phyloP scores from a whole-genome alignment of 2,888 invertebrate genomes.

The Acronicta alni region DNA sequence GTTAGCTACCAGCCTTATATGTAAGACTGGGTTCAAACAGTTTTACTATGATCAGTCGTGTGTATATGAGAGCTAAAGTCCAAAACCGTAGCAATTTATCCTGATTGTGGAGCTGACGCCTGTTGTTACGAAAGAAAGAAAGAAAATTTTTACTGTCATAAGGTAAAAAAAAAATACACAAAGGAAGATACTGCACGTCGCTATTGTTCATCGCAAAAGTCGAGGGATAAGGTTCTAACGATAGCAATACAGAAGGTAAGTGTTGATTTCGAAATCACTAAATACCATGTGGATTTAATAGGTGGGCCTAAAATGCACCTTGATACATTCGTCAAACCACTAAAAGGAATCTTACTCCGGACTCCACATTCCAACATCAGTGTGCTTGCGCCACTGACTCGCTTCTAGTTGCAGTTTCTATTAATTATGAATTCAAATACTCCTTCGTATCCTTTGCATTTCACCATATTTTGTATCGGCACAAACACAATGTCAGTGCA shows the following conservation, averaged over 20 bases:
- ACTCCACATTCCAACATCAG: constrained; percentile 28
- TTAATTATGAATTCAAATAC: constrained; percentile 50
- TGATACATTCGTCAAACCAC: constrained; percentile 19
- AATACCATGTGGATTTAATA: background rate
- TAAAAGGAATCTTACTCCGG: constrained; percentile 36
- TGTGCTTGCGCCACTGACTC: constrained; percentile 30
- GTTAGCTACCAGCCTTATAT: no score
- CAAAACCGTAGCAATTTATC: no score
- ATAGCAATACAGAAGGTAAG: background rate
- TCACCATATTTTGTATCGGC: constrained; percentile 27
- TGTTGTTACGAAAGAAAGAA: no score
- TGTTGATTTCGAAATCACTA: constrained; percentile 6
- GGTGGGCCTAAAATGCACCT: background rate
- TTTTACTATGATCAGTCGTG: no score
- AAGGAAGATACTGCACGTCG: no score
- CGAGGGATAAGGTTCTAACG: no score
- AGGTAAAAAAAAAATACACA: no score
- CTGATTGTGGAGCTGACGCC: no score
- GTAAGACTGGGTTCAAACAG: no score
- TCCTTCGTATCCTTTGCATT: constrained; percentile 40
- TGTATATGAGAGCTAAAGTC: no score
- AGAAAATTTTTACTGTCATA: no score
- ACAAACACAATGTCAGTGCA: constrained; percentile 18
- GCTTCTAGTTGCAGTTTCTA: constrained; percentile 39
- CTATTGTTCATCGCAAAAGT: no score